These are phyloP conservation scores for Ligdia adustata DNA, from an alignment of 2,888 invertebrate genomes.

Conservation along the genomic window DNA sequence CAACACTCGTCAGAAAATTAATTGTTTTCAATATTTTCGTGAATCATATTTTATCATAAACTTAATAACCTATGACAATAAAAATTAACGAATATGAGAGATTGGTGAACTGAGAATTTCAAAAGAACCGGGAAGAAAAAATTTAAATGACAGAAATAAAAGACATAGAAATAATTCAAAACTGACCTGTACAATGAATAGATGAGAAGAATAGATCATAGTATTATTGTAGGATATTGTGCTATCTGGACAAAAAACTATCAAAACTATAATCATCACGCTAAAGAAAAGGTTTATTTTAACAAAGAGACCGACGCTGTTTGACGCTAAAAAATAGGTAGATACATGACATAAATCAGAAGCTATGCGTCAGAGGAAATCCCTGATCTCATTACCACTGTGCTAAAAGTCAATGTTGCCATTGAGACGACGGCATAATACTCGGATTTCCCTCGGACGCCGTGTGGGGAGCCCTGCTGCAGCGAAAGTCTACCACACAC, in stretches of 20 bases:
- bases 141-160: no score
- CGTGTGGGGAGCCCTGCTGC: slow-evolving; percentile 32
- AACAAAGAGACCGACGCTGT: neutral
- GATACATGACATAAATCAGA: neutral
- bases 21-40: no score
- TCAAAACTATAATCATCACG: neutral
- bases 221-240: no score
- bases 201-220: no score
- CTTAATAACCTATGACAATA: no score
- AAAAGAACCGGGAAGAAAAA: no score
- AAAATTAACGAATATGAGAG: no score
- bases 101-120: no score
- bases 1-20: no score
- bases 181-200: no score
- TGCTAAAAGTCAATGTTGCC: slow-evolving; percentile 14
- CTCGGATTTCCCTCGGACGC: slow-evolving; percentile 61
- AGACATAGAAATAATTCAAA: no score
- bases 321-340: neutral
- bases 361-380: slow-evolving; percentile 55
- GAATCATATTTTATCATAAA: no score
- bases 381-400: slow-evolving; percentile 40
- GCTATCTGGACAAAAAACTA: slow-evolving; percentile 3
- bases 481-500: slow-evolving; percentile 69
- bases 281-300: neutral
- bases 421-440: slow-evolving; percentile 38